These are phyloP conservation scores for Rhodinocichla rosea DNA, from an alignment of 2,113 vertebrate genomes.

Conservation along the genomic window DNA sequence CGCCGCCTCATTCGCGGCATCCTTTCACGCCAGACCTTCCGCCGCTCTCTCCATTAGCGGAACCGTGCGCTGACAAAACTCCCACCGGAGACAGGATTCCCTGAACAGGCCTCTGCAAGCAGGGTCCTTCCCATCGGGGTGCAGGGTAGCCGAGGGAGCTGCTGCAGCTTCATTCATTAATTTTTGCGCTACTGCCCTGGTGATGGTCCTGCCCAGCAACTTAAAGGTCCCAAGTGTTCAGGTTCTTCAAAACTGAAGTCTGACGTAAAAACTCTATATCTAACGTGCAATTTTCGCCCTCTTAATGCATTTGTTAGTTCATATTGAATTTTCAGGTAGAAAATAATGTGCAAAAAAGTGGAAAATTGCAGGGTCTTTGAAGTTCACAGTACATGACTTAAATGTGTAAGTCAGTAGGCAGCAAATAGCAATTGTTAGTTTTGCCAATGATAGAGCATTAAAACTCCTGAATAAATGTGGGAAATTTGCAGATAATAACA, in stretches of 20 bases:
- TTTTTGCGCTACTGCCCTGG: not conserved
- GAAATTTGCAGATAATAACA: not conserved
- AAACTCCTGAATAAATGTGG: not conserved
- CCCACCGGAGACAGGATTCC: not conserved
- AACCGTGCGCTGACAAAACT: not conserved
- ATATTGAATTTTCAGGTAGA: not conserved
- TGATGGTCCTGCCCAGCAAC: not conserved
- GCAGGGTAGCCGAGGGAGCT: not conserved
- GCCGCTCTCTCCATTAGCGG: rapidly evolving
- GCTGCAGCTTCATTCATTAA: not conserved
- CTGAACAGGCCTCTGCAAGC: not conserved
- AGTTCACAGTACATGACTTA: not conserved
- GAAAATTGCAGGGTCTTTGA: not conserved
- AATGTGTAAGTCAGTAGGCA: not conserved
- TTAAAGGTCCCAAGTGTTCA: not conserved
- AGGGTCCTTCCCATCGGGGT: not conserved
- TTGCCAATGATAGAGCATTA: not conserved
- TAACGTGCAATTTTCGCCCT: not conserved
- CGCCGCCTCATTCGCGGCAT: not conserved
- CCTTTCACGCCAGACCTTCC: not conserved
- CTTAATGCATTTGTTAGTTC: not conserved
- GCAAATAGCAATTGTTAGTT: not conserved
- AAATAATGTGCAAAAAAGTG: not conserved
- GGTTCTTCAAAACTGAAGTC: not conserved
- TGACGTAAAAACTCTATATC: not conserved